A percentile compares a stretch with the other conserved stretches of the same genome.
These are phyloP conservation scores for Heliconius charithonia DNA, from an alignment of 2,888 invertebrate genomes.

Conservation along the genomic window DNA sequence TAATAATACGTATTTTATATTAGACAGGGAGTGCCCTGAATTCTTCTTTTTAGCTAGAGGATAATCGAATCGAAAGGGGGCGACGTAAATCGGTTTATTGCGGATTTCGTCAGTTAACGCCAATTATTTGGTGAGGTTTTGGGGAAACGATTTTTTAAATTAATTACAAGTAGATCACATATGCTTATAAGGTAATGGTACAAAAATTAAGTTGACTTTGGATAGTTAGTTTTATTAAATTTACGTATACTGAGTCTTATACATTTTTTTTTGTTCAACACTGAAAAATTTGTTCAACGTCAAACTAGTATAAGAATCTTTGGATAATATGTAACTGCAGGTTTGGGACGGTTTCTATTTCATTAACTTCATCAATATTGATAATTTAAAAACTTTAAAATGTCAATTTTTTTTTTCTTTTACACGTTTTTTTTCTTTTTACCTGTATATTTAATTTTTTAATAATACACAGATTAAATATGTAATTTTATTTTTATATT, in stretches of 20 bases:
- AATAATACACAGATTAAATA: background rate
- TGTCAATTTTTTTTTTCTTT: too few relatives aligned
- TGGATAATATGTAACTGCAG: too few relatives aligned
- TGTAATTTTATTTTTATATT: background rate
- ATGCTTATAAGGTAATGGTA: background rate
- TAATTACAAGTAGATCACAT: background rate
- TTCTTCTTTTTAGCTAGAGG: conserved; percentile 47
- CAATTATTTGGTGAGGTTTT: conserved; percentile 54
- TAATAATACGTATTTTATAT: conserved; percentile 17
- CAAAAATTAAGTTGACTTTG: background rate
- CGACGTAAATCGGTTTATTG: conserved; percentile 58
- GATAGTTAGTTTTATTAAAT: background rate
- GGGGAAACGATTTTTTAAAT: conserved; percentile 29
- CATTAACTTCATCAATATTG: background rate
- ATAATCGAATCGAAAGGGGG: conserved; percentile 61
- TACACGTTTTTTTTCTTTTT: background rate
- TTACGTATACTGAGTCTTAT: background rate
- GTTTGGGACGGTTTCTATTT: background rate
- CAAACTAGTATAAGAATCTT: too few relatives aligned
- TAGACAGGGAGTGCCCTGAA: conserved; percentile 5
- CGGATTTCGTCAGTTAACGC: conserved; percentile 61
- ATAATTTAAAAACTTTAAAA: background rate
- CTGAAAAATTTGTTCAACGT: too few relatives aligned
- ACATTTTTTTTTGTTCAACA: too few relatives aligned
- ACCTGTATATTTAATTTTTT: background rate